Evolutionary conservation across 2,888 invertebrate species (phyloP), one percentile per base, ranked within the genome.

Genomic region (Sphinx pinastri): DNA sequence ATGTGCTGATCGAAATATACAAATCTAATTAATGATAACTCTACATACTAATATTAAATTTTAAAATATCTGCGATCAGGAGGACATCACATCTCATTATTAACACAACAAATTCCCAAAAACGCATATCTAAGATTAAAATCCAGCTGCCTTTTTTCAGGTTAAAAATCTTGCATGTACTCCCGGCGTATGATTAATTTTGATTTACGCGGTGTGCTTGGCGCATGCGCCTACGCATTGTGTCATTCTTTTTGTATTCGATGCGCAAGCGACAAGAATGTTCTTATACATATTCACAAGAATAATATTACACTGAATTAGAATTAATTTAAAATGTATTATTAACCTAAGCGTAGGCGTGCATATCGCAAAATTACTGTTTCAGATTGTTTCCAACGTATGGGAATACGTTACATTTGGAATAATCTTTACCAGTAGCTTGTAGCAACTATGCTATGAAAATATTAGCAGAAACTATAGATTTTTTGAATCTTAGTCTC

Each of bases 141-240:
- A 38, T 52, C 51, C 11, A 38, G 4, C n/a, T 74, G 74, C 76
- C 75, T 77, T 77, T 77, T 77, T 75, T 74, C 68, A 73, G 74
- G 71, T 77, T 74, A 77, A 78, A 76, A 77, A 77, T 76, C 73
- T 55, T 69, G 7, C 63, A 72, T 72, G 73, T 78, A 75, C 74
- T 76, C 73, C 70, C 76, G 77, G 79, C 75, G 73, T 71, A 72
- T 81, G 83, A 77, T 84, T 87, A 84, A 85, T 85, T 86, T 86
- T 88, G 88, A 90, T 90, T 90, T 88, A 91, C 86, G 84, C 85
- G 80, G 79, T 84, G 84, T 82, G 83, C 81, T 63, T 80, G 74
- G 79, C 77, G 77, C 79, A 72, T 75, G 83, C 85, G 85, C 90
- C 88, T 82, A 88, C 89, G 84, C 86, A 71, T 75, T 75, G 71